phyloP scores from a whole-genome alignment of 2,888 invertebrate species.

The Netelia melanura region DNA sequence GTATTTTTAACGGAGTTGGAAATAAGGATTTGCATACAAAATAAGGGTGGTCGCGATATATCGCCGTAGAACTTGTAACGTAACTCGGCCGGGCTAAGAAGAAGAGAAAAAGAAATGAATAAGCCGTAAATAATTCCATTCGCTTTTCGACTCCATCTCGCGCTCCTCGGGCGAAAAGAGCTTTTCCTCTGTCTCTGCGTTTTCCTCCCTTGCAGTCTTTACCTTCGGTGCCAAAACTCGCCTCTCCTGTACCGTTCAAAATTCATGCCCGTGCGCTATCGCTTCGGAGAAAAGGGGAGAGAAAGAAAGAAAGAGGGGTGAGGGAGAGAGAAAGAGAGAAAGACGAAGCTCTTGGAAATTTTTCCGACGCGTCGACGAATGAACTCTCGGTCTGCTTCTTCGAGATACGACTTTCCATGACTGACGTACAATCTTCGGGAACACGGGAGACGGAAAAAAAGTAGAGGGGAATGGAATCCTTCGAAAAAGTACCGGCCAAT shows the following conservation, averaged over 20 bases:
- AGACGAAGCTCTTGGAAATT: constrained; percentile 46
- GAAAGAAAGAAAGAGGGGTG: background rate
- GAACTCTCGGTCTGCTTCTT: constrained; percentile 53
- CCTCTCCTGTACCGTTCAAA: constrained; percentile 54
- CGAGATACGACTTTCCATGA: constrained; percentile 60
- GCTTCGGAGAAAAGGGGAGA: background rate
- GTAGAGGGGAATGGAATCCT: background rate
- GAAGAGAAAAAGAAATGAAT: constrained; percentile 76
- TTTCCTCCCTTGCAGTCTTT: constrained; percentile 6
- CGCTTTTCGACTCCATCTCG: constrained; percentile 51
- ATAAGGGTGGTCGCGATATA: constrained; percentile 78
- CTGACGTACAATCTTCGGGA: constrained; percentile 64
- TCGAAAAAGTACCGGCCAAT: constrained; percentile 30
- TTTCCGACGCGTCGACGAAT: constrained; percentile 47
- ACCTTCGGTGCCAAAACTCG: constrained; percentile 20
- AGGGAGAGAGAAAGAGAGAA: background rate
- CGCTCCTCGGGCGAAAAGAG: constrained; percentile 23
- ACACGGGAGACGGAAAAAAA: constrained; percentile 31
- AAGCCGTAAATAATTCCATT: constrained; percentile 80
- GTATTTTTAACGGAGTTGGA: constrained; percentile 79
- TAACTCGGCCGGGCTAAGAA: constrained; percentile 61
- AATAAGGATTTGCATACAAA: constrained; percentile 81
- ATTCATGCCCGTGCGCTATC: constrained; percentile 61
- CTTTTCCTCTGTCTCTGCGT: constrained; percentile 54
- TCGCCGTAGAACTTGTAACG: constrained; percentile 79